Base-by-base conservation (phyloP, 1,140 invertebrate species). In the Nephila pilipes region DNA sequence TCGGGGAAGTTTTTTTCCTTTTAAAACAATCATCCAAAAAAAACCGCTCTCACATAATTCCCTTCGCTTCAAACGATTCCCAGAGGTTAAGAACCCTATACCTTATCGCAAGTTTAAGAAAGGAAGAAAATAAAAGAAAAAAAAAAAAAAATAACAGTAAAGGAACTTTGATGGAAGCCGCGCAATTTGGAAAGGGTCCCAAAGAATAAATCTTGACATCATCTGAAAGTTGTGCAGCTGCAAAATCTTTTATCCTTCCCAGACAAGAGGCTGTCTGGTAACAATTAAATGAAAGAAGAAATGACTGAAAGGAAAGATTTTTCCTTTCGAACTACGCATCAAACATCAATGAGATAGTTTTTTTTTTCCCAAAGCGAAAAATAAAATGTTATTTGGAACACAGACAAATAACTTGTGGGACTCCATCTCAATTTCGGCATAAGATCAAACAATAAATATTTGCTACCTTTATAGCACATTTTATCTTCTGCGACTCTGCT, bases 241-340 rank as follows among this genome's bases (percentile, higher is more conserved):
- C 69, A 75, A 75, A 75, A 75, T 75, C 69, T 75, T 75, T 75
- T 75, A 36, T 75, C 18, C 69, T 32, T 75, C 58, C 69, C 69
- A 75, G 69, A 75, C 69, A 75, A 36, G 46, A 46, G 32, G 29
- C 18, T 36, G 69, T 75, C 69, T 75, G 29, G 25, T 75, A 36
- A 75, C 29, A 75, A 75, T 75, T 75, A 75, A 75, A 75, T 36
- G 29, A 75, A 75, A 75, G 16, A 75, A 32, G 12, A 20, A 29
- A 63, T 5, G n/a, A 32, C 29, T 75, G 14, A 29, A 75, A 32
- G 69, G 29, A 36, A 75, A 14, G 69, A 75, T 75, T 32, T 29
- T 18, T 32, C 18, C 29, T 75, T 75, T 75, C 29, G 32, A 75
- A 75, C 25, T 29, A 18, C 16, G 16, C 29, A 6, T n/a, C 6